Percentiles rank a stretch among this genome's conserved stretches.
Evolutionary conservation across 2,113 vertebrate species (phyloP).

Genomic region (Lucifuga dentata): DNA sequence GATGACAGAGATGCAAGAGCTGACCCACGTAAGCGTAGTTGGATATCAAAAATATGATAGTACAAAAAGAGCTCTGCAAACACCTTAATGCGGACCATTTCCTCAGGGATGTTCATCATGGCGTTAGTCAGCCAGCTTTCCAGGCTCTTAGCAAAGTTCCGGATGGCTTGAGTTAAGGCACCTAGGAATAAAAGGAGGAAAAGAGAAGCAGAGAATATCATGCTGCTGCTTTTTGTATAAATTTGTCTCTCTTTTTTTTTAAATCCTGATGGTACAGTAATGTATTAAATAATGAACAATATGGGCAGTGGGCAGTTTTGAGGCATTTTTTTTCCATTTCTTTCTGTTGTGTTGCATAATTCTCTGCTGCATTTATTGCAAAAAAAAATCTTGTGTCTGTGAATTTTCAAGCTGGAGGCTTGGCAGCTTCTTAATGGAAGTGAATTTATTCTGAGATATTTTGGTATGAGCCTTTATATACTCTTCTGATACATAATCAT

Average conservation of each 20-base stretch:
- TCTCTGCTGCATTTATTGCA: no score
- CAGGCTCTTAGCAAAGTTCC: constrained; percentile 96
- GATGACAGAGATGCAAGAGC: background rate
- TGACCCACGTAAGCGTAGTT: background rate
- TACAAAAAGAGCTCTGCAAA: constrained; percentile 13
- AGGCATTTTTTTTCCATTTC: no score
- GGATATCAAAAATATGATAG: background rate
- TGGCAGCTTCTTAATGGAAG: no score
- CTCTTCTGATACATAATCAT: background rate
- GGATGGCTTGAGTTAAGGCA: constrained; percentile 98
- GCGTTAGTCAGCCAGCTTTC: constrained; percentile 95
- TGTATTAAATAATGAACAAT: no score
- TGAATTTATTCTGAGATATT: no score
- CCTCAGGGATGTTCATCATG: constrained; percentile 96
- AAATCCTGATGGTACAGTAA: no score
- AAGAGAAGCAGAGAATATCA: background rate
- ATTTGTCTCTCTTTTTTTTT: no score
- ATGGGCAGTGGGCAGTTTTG: no score
- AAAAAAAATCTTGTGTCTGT: no score
- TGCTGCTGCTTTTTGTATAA: background rate
- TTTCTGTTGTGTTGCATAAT: no score
- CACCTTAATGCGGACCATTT: constrained; percentile 95
- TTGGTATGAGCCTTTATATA: no score
- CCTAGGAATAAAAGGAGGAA: constrained; percentile 73
- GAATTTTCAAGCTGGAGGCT: no score